Percentiles rank a stretch among this genome's conserved stretches.
These are phyloP conservation scores for Magallana gigas DNA, from an alignment of 1,140 invertebrate genomes.

Conservation along the genomic window DNA sequence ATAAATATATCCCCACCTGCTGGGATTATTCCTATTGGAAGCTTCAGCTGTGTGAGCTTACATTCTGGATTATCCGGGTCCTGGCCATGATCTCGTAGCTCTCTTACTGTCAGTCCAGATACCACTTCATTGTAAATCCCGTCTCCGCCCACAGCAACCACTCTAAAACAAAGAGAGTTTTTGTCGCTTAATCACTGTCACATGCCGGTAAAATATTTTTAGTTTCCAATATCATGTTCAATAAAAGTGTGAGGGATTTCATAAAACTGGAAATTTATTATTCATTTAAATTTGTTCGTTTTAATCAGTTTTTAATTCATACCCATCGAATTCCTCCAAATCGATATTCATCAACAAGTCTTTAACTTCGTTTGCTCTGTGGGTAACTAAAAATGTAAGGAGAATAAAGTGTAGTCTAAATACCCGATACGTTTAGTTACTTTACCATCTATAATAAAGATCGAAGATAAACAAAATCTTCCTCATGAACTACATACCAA, in stretches of 20 bases:
- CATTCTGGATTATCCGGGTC: conserved; percentile 59
- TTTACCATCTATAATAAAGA: too few relatives aligned
- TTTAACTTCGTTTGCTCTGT: conserved; percentile 3
- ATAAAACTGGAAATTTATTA: too few relatives aligned
- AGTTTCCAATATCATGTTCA: neutral
- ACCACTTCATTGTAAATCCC: conserved; percentile 62
- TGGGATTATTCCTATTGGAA: conserved; percentile 69
- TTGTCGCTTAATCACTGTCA: neutral
- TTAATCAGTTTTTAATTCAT: neutral
- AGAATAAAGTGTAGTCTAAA: neutral
- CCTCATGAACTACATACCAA: conserved; percentile 47
- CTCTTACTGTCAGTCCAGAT: conserved; percentile 56
- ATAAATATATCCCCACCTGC: conserved; percentile 43
- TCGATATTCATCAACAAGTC: neutral
- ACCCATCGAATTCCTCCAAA: conserved; percentile 42
- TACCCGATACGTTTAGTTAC: too few relatives aligned
- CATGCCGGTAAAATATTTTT: neutral
- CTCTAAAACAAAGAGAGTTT: conserved; percentile 39
- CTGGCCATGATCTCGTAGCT: conserved; percentile 53
- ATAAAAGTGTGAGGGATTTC: too few relatives aligned
- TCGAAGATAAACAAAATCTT: neutral
- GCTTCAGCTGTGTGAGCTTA: conserved; percentile 7
- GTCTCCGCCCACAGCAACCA: conserved; percentile 65
- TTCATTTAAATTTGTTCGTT: neutral
- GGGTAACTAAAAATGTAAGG: conserved; percentile 34